phyloP scores from a whole-genome alignment of 2,797 vertebrate species.

The Rallus crepitans region DNA sequence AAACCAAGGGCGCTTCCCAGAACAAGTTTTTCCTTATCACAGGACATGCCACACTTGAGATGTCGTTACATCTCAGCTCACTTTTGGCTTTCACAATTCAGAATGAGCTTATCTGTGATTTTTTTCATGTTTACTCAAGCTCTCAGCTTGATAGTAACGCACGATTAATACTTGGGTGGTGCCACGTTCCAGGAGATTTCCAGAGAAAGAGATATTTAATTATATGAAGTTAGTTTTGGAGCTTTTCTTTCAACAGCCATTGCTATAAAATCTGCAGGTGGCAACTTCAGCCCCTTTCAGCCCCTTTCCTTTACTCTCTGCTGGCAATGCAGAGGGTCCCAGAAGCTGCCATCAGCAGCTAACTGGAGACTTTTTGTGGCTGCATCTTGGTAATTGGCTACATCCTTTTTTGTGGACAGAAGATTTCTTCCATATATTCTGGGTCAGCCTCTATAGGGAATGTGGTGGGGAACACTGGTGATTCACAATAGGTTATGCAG shows the following conservation, averaged over 20 bases:
- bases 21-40: constrained; percentile 28
- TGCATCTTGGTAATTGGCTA: not conserved
- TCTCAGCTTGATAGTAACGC: constrained; percentile 10
- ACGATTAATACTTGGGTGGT: not conserved
- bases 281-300: not conserved
- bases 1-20: constrained; percentile 6
- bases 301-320: not conserved
- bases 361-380: not conserved
- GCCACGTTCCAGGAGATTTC: not conserved
- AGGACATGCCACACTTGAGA: not conserved
- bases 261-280: not conserved
- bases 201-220: not conserved
- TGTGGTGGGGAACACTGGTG: not conserved
- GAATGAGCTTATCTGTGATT: constrained; percentile 23
- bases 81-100: not conserved
- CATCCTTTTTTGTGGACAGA: not conserved
- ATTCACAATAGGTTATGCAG: not conserved
- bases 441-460: not conserved
- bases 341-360: not conserved
- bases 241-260: not conserved
- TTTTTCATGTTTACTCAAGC: constrained; percentile 40
- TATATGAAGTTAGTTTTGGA: not conserved
- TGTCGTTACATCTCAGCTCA: not conserved
- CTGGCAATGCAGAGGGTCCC: not conserved
- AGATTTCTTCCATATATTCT: not conserved